These are phyloP conservation scores for Spodoptera picta DNA, from an alignment of 2,888 invertebrate genomes.

Conservation along the genomic window DNA sequence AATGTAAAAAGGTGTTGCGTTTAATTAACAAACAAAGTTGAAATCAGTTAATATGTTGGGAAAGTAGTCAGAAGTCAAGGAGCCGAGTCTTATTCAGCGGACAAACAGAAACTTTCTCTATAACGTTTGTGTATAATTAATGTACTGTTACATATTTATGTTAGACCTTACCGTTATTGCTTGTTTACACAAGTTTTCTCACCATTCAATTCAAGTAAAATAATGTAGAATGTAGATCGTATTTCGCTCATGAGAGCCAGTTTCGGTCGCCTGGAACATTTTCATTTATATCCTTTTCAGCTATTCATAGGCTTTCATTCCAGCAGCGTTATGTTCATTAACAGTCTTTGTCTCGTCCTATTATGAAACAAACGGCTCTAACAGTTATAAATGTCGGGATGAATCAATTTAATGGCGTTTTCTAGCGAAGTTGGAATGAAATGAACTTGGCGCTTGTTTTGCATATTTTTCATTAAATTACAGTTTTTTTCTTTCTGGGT, in stretches of 20 bases:
- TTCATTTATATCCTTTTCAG: neutral
- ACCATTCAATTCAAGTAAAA: slow-evolving; percentile 4
- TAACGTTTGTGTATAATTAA: slow-evolving; percentile 37
- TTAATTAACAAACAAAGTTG: neutral
- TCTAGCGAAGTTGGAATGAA: slow-evolving; percentile 6
- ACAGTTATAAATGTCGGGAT: slow-evolving; percentile 21
- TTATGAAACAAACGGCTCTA: slow-evolving; percentile 11
- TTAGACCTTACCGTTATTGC: slow-evolving; percentile 24
- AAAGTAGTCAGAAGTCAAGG: slow-evolving; percentile 34
- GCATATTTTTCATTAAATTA: slow-evolving; percentile 10
- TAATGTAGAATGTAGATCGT: neutral
- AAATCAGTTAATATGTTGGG: slow-evolving; percentile 6
- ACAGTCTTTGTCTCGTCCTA: slow-evolving; percentile 3
- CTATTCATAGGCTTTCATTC: slow-evolving; percentile 2
- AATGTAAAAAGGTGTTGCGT: slow-evolving; percentile 1
- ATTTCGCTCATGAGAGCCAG: neutral
- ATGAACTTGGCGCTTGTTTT: slow-evolving; percentile 11
- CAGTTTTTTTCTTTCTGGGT: neutral
- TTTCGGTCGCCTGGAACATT: neutral
- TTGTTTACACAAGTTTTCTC: slow-evolving; percentile 19
- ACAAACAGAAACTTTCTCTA: slow-evolving; percentile 47
- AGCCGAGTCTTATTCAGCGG: slow-evolving; percentile 26
- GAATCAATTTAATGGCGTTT: slow-evolving; percentile 16
- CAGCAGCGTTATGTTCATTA: neutral
- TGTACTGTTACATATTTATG: slow-evolving; percentile 45